Conservation (phyloP, 2,888 invertebrate species). For the Acleris literana region DNA sequence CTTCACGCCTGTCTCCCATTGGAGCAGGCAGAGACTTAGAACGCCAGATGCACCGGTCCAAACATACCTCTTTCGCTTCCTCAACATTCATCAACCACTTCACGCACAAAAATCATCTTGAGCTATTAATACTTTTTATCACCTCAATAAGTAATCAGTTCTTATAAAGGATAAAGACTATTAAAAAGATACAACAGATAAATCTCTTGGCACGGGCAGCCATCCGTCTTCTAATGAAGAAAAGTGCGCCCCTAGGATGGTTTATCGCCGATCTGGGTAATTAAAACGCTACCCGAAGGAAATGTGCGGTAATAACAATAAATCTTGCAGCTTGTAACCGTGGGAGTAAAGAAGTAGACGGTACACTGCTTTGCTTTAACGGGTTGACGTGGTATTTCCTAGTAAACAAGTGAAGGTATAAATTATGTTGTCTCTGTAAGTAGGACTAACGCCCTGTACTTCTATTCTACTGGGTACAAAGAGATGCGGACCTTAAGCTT, state of each 20-base stretch:
- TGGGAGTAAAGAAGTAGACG: conserved; percentile 15
- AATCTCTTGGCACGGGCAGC: conserved; percentile 62
- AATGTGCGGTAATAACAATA: conserved; percentile 82
- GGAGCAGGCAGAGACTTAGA: too few species aligned
- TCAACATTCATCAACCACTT: too few species aligned
- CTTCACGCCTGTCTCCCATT: too few species aligned
- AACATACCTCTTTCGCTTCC: too few species aligned
- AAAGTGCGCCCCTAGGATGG: conserved; percentile 81
- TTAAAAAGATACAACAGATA: conserved; percentile 63
- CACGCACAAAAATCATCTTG: too few species aligned
- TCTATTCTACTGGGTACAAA: too few species aligned
- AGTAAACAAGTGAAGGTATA: too few species aligned
- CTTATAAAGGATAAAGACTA: conserved; percentile 47
- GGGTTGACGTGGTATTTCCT: neutral
- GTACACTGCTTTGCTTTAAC: conserved; percentile 10
- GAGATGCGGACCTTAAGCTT: too few species aligned
- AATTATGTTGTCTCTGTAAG: too few species aligned
- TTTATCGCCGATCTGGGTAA: conserved; percentile 83
- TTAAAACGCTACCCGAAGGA: conserved; percentile 83
- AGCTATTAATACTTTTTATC: neutral
- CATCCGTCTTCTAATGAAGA: conserved; percentile 82
- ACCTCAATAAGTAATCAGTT: conserved; percentile 22
- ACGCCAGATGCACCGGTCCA: too few species aligned
- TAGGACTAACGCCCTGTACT: too few species aligned
- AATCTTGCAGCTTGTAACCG: conserved; percentile 60